Base-by-base conservation (phyloP, 1,140 invertebrate genomes). In the Chironomus tepperi region DNA sequence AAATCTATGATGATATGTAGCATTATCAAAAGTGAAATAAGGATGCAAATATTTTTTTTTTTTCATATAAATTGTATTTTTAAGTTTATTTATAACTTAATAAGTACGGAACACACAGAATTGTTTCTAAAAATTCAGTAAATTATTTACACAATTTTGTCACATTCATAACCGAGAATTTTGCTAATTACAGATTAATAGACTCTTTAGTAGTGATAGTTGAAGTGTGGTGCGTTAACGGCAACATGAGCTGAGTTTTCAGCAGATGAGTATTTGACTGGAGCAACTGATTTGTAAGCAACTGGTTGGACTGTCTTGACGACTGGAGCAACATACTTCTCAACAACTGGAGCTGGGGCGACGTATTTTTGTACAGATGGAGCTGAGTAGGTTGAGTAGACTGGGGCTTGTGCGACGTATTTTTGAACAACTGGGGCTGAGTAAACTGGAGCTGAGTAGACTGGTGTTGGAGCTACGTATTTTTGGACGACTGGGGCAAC, bases 401-500 rank as follows among this genome's bases (percentile, higher is more conserved):
- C 64, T 43, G 70, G 21, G 10, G 57, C 43, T 43, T 43, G 75
- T 21, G n/a, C 24, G 34, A 74, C 42, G 16, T 67, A 67, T 19
- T 70, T 74, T 65, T 67, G 43, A 42, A 34, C 67, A 6, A 34
- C 67, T 3, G 67, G 67, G 18, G 67, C 67, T 10, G 10, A 8
- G 15, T 72, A 47, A 2, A 47, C 43, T 9, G 43, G 18, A 18
- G 16, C 73, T n/a, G 12, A 21, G 15, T 47, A 43, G 15, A 15
- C 19, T n/a, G 15, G 34, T 1, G 42, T 12, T 42, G 73, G 21
- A 34, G 67, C 18, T 8, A 34, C 67, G 15, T 67, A 67, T 42
- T 73, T 42, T 42, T 42, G 34, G 7, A 73, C 73, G 12, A 73
- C 73, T 19, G 73, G 73, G 43, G 73, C 73, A 43, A 10, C 74